A percentile compares a stretch with the other conserved stretches of the same genome.
Evolutionary conservation across 2,113 vertebrate genomes (phyloP).

Genomic region (Corythaixoides concolor): DNA sequence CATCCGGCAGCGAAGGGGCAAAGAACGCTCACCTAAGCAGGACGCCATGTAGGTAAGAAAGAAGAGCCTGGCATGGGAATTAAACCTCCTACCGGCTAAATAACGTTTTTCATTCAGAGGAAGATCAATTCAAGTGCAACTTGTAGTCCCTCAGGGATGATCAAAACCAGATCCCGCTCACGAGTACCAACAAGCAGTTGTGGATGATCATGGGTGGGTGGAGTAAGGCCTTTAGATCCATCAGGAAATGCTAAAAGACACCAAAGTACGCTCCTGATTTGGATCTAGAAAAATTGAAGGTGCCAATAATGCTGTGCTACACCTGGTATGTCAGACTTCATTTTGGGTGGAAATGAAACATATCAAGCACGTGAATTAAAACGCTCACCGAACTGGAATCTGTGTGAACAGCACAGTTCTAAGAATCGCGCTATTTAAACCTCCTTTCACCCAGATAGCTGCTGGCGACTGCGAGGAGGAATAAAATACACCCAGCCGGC

Average conservation of each 20-base stretch:
- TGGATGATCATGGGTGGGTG: background rate
- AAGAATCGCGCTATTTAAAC: background rate
- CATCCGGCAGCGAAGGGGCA: background rate
- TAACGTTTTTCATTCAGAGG: background rate
- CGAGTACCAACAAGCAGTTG: background rate
- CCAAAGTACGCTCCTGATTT: background rate
- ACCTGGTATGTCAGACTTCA: background rate
- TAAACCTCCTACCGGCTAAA: background rate
- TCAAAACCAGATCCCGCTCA: background rate
- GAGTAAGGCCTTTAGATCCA: background rate
- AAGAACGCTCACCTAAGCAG: background rate
- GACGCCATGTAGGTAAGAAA: background rate
- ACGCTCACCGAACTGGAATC: background rate
- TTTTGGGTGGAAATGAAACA: background rate
- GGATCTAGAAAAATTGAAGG: background rate
- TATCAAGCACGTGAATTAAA: background rate
- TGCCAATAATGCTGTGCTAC: background rate
- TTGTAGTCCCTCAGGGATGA: background rate
- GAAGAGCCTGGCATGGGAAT: background rate
- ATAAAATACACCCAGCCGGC: background rate
- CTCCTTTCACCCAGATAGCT: background rate
- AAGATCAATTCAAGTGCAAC: background rate
- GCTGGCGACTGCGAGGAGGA: background rate
- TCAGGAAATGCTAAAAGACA: background rate
- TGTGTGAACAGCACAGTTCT: background rate